These are phyloP conservation scores for Emberiza fucata DNA, from an alignment of 2,113 vertebrate species.

Conservation along the genomic window DNA sequence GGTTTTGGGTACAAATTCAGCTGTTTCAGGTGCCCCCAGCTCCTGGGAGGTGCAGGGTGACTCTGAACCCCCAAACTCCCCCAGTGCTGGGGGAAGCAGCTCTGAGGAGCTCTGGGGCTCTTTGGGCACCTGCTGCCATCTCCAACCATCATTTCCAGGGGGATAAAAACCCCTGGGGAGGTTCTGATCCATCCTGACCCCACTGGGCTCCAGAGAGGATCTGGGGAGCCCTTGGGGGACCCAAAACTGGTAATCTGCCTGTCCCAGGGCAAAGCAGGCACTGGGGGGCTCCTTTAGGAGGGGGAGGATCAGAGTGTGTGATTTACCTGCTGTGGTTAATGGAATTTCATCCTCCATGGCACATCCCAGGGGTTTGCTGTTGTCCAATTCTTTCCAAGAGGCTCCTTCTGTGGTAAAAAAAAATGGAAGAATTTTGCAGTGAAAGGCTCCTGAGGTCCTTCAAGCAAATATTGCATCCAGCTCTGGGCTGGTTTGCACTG, in stretches of 20 bases:
- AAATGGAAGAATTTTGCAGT: neutral
- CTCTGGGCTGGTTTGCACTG: neutral
- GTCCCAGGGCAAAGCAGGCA: neutral
- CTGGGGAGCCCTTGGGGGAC: neutral
- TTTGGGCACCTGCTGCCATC: neutral
- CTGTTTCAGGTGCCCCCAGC: neutral
- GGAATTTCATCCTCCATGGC: neutral
- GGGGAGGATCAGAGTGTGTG: neutral
- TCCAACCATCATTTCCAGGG: neutral
- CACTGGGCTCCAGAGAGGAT: neutral
- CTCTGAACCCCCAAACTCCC: neutral
- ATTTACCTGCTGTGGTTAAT: neutral
- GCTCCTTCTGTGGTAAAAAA: neutral
- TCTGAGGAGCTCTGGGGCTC: neutral
- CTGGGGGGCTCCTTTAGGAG: neutral
- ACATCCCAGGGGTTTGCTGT: neutral
- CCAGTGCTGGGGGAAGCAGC: neutral
- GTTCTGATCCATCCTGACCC: neutral
- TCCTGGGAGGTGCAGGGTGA: neutral
- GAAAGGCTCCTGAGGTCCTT: neutral
- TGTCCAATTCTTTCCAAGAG: neutral
- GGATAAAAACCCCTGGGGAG: accelerated
- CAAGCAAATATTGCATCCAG: neutral
- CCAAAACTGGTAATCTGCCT: neutral
- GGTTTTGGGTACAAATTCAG: neutral